Evolutionary conservation across 2,797 vertebrate genomes (phyloP).

Genomic region (Rhadinocentrus ornatus): DNA sequence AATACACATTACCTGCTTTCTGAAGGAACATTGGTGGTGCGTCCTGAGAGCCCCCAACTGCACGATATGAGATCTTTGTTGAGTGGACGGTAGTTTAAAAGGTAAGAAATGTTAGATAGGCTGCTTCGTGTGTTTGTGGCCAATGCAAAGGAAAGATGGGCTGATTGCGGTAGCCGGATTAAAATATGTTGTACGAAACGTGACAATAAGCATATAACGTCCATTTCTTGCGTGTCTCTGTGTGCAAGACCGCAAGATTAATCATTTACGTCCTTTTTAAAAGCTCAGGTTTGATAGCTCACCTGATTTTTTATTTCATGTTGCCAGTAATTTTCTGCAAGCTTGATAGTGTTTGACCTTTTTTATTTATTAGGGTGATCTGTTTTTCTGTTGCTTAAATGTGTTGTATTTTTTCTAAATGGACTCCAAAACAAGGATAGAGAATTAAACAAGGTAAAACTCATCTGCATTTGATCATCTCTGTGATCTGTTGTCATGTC

Average conservation of each 20-base stretch:
- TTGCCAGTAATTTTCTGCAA: background rate
- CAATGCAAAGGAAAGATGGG: background rate
- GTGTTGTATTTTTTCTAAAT: background rate
- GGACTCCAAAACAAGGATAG: background rate
- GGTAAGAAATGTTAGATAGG: conserved; percentile 40
- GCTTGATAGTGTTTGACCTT: background rate
- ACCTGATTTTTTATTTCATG: background rate
- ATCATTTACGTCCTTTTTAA: background rate
- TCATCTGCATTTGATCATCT: background rate
- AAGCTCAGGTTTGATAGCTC: background rate
- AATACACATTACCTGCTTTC: background rate
- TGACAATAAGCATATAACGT: background rate
- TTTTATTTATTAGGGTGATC: background rate
- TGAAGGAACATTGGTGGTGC: background rate
- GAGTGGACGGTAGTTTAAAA: conserved; percentile 32
- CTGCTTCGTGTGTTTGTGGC: background rate
- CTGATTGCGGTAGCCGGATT: background rate
- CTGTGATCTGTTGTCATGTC: background rate
- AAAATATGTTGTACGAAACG: background rate
- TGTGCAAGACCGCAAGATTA: background rate
- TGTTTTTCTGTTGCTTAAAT: background rate
- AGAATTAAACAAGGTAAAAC: background rate
- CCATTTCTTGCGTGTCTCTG: background rate
- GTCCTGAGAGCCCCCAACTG: conserved; percentile 3
- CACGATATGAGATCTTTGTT: conserved; percentile 40